Evolutionary conservation across 2,797 vertebrate genomes (phyloP).

Genomic region (Acanthurus lineatus): DNA sequence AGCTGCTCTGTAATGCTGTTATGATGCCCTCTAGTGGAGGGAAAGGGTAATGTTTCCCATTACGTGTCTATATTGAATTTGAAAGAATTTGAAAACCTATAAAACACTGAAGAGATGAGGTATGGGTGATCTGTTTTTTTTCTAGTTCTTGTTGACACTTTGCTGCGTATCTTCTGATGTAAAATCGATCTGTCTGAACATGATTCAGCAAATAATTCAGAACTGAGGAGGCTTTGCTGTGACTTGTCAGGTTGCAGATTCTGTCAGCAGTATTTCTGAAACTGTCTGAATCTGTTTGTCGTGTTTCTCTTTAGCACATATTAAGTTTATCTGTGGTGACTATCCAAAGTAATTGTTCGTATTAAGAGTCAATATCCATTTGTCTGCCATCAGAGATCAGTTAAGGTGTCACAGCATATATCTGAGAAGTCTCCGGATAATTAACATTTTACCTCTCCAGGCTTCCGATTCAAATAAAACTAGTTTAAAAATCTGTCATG

Average conservation of each 20-base stretch:
- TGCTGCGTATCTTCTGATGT: not conserved
- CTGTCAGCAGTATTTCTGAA: too few species aligned
- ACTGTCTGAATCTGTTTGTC: not conserved
- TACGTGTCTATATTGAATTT: not conserved
- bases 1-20: conserved; percentile 1
- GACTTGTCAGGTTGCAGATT: not conserved
- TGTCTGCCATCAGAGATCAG: not conserved
- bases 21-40: conserved; percentile 43
- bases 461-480: not conserved
- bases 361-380: not conserved
- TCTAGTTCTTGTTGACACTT: not conserved
- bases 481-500: too few species aligned
- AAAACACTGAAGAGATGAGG: not conserved
- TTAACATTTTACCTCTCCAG: not conserved
- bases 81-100: not conserved
- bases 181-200: not conserved
- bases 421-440: too few species aligned
- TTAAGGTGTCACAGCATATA: too few species aligned
- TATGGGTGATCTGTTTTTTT: not conserved
- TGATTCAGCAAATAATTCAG: not conserved
- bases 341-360: not conserved
- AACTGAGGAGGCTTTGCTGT: too few species aligned
- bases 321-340: not conserved
- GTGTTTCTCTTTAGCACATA: not conserved
- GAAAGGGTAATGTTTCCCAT: not conserved